Percentiles rank a stretch among this genome's conserved stretches.
Conservation (phyloP, 2,888 invertebrate species). For the Perithous albicinctus region DNA sequence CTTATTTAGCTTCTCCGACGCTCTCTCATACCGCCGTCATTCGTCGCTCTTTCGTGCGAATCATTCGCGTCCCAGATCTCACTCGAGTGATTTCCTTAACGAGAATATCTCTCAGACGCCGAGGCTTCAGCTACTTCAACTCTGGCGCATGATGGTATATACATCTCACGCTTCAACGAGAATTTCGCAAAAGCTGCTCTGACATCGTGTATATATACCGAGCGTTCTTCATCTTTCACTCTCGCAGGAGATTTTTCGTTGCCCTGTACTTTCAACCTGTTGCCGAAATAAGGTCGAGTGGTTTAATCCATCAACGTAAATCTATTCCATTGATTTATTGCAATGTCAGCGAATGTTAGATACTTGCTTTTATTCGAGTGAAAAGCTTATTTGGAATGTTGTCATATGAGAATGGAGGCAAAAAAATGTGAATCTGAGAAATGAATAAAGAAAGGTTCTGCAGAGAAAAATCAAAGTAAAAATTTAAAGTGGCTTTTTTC, state of each 20-base stretch:
- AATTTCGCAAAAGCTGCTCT: slow-evolving; percentile 52
- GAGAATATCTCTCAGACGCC: slow-evolving; percentile 40
- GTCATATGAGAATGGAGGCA: too few relatives aligned
- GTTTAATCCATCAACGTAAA: not conserved
- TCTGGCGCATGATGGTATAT: slow-evolving; percentile 28
- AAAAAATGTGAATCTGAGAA: too few relatives aligned
- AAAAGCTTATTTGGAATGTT: too few relatives aligned
- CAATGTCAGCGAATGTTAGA: not conserved
- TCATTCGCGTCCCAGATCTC: slow-evolving; percentile 59
- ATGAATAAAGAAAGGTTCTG: too few relatives aligned
- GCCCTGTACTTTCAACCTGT: not conserved
- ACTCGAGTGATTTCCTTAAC: slow-evolving; percentile 55
- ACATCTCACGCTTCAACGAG: slow-evolving; percentile 52
- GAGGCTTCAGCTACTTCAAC: not conserved
- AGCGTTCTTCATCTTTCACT: slow-evolving; percentile 1
- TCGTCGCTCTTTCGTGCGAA: slow-evolving; percentile 6
- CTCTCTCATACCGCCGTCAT: not conserved
- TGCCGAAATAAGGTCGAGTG: slow-evolving; percentile 5
- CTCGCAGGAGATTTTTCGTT: not conserved
- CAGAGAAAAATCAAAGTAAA: too few relatives aligned
- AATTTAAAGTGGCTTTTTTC: too few relatives aligned
- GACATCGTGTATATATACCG: not conserved
- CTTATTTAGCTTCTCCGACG: not conserved
- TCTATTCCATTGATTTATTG: not conserved
- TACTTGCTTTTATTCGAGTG: not conserved